A percentile compares a stretch with the other conserved stretches of the same genome.
Evolutionary conservation across 2,888 invertebrate species (phyloP).

Genomic region (Lomographa bimaculata): DNA sequence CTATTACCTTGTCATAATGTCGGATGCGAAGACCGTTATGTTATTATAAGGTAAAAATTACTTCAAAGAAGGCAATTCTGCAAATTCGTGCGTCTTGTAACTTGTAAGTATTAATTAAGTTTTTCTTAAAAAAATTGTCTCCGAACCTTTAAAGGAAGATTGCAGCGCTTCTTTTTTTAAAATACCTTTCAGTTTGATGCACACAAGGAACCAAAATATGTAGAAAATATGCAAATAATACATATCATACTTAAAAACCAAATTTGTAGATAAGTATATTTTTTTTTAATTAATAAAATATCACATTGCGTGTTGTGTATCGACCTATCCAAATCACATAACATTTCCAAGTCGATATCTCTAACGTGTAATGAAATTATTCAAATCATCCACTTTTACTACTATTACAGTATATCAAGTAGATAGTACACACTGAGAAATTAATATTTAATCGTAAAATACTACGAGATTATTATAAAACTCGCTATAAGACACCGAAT

Average conservation of each 20-base stretch:
- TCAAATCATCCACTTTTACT: conserved; percentile 33
- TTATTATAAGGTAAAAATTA: too few relatives aligned
- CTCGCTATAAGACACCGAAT: conserved; percentile 39
- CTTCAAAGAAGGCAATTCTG: too few relatives aligned
- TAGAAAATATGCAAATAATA: too few relatives aligned
- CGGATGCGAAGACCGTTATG: too few relatives aligned
- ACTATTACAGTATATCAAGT: conserved; percentile 34
- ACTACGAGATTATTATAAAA: conserved; percentile 52
- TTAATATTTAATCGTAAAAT: conserved; percentile 59
- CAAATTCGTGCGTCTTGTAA: too few relatives aligned
- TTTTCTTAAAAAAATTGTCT: too few relatives aligned
- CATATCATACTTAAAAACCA: conserved; percentile 5
- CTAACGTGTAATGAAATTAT: conserved; percentile 27
- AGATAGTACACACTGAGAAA: conserved; percentile 34
- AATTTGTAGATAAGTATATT: background rate
- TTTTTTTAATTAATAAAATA: conserved; percentile 3
- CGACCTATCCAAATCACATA: background rate
- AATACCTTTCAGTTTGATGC: too few relatives aligned
- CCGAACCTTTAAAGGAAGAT: too few relatives aligned
- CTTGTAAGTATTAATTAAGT: too few relatives aligned
- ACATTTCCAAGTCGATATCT: conserved; percentile 11
- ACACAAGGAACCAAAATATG: too few relatives aligned
- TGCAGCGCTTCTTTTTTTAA: too few relatives aligned
- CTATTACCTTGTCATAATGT: too few relatives aligned
- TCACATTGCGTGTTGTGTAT: conserved; percentile 11